Conservation (phyloP, 2,888 invertebrate genomes). For the Lepidocyrtoides sp. region DNA sequence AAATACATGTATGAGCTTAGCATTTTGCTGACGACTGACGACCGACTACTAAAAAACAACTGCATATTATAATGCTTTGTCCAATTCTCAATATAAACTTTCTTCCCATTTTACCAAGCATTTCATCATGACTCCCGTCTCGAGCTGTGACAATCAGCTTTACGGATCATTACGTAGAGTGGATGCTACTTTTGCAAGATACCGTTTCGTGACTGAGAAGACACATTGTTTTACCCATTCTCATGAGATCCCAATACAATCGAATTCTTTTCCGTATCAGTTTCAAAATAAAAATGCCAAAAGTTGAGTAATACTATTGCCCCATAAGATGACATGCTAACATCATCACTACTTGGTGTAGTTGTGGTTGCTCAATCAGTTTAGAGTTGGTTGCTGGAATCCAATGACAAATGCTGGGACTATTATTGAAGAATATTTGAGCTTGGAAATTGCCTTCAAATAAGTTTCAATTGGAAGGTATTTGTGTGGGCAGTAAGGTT, state of each 20-base stretch:
- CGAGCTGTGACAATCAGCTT: conserved; percentile 27
- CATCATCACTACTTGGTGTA: no score
- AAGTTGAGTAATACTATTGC: background rate
- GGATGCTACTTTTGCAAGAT: background rate
- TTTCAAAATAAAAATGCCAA: conserved; percentile 21
- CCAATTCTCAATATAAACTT: background rate
- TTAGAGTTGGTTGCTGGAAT: no score
- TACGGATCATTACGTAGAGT: conserved; percentile 23
- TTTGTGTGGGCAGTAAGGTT: no score
- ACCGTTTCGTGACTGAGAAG: background rate
- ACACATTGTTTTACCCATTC: background rate
- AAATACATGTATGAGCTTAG: no score
- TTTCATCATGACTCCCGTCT: conserved; percentile 5
- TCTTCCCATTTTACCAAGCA: background rate
- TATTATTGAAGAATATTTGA: no score
- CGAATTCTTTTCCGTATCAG: background rate
- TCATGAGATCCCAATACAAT: background rate
- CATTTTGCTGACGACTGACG: background rate
- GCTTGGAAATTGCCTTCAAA: no score
- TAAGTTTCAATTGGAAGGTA: no score
- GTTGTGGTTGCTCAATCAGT: no score
- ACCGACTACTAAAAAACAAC: background rate
- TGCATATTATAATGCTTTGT: background rate
- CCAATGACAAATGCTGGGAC: no score
- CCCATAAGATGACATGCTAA: no score